phyloP scores from a whole-genome alignment of 2,888 invertebrate species.

The Heliconius erato region DNA sequence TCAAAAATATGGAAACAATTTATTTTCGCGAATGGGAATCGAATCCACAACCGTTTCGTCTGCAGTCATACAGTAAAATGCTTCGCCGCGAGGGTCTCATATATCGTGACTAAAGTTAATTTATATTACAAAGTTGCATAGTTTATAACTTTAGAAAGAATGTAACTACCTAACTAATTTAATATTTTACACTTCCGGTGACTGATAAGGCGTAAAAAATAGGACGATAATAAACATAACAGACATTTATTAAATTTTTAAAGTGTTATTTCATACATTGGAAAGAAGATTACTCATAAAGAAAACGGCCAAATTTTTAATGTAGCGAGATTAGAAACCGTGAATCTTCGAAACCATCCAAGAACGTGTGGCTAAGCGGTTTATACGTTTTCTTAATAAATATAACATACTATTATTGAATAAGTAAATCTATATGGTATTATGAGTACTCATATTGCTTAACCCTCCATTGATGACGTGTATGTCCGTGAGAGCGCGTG shows the following conservation, averaged over 20 bases:
- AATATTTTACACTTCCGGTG: slow-evolving; percentile 14
- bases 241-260: background rate
- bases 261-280: too few relatives aligned
- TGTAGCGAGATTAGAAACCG: too few relatives aligned
- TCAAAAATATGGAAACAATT: background rate
- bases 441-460: too few relatives aligned
- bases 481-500: too few relatives aligned
- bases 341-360: too few relatives aligned
- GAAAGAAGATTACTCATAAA: too few relatives aligned
- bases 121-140: background rate
- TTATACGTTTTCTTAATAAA: too few relatives aligned
- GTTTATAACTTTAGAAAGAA: background rate
- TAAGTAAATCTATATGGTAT: too few relatives aligned
- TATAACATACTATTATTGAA: too few relatives aligned
- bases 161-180: background rate
- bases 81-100: background rate
- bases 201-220: background rate
- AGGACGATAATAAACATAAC: background rate
- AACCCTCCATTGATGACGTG: too few relatives aligned
- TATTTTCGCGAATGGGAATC: background rate
- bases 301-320: too few relatives aligned
- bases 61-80: background rate
- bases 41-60: background rate
- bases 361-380: too few relatives aligned
- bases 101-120: background rate